A percentile compares a stretch with the other conserved stretches of the same genome.
These are phyloP conservation scores for Cyclopterus lumpus DNA, from an alignment of 2,797 vertebrate genomes.

Conservation along the genomic window DNA sequence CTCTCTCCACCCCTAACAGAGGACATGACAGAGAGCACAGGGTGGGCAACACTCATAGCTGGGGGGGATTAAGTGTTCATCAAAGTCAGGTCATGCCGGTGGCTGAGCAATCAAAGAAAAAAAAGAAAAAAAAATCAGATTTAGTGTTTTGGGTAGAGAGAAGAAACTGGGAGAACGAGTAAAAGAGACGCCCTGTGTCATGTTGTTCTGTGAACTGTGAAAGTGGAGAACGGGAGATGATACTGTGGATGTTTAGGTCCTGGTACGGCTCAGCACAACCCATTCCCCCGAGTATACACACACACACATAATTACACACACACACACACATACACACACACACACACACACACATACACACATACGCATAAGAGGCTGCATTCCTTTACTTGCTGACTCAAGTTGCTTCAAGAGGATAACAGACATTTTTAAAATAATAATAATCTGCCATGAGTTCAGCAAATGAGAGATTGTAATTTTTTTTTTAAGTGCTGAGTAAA, in stretches of 20 bases:
- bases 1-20: too few species aligned
- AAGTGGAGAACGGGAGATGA: slow-evolving; percentile 33
- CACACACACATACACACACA: slow-evolving; percentile 26
- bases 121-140: too few species aligned
- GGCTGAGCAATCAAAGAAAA: too few species aligned
- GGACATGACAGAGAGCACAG: not conserved
- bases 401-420: slow-evolving; percentile 41
- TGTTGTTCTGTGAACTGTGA: slow-evolving; percentile 42
- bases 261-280: slow-evolving; percentile 70
- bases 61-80: not conserved
- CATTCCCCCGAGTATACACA: slow-evolving; percentile 20
- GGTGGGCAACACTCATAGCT: not conserved
- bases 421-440: not conserved
- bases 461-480: slow-evolving; percentile 11
- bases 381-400: slow-evolving; percentile 53
- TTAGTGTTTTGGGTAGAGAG: too few species aligned
- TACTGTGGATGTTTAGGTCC: slow-evolving; percentile 57
- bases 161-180: not conserved
- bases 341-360: slow-evolving; percentile 12
- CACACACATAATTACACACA: slow-evolving; percentile 13
- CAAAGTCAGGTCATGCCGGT: too few species aligned
- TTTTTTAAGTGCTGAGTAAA: slow-evolving; percentile 33
- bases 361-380: slow-evolving; percentile 51
- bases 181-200: slow-evolving; percentile 28
- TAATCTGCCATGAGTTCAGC: slow-evolving; percentile 20